These are phyloP conservation scores for Diogma glabrata DNA, from an alignment of 2,888 invertebrate genomes.

Conservation along the genomic window DNA sequence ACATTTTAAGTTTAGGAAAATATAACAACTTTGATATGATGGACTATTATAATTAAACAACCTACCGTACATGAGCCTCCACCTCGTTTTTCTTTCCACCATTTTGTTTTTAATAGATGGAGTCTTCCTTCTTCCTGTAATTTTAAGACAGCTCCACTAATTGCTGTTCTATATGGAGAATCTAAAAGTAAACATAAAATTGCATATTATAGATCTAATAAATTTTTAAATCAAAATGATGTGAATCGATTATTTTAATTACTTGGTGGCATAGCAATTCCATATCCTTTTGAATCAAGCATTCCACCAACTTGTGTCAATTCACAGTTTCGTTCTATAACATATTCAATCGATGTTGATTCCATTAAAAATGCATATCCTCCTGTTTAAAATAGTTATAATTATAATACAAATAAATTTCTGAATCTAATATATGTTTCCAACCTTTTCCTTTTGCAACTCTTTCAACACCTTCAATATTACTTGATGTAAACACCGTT, in stretches of 20 bases:
- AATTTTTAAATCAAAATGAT: neutral
- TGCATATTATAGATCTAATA: too few relatives aligned
- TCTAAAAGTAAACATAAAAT: conserved; percentile 41
- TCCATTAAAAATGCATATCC: conserved; percentile 97
- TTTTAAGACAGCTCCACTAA: conserved; percentile 88
- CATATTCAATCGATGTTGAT: conserved; percentile 92
- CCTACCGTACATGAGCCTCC: conserved; percentile 75
- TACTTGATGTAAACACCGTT: conserved; percentile 72
- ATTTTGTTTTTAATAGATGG: conserved; percentile 85
- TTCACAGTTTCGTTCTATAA: conserved; percentile 79
- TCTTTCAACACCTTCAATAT: conserved; percentile 81
- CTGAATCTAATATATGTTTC: too few relatives aligned
- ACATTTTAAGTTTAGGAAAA: too few relatives aligned
- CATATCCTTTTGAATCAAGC: conserved; percentile 90
- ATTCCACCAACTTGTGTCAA: conserved; percentile 84
- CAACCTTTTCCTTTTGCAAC: conserved; percentile 74
- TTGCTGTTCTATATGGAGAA: conserved; percentile 86
- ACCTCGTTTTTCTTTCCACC: conserved; percentile 94
- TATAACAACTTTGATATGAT: too few relatives aligned
- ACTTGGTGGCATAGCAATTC: conserved; percentile 90
- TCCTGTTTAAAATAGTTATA: too few relatives aligned
- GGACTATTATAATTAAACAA: too few relatives aligned
- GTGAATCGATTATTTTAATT: too few relatives aligned
- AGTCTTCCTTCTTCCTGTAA: conserved; percentile 92
- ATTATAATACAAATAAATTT: too few relatives aligned